Evolutionary conservation across 2,113 vertebrate genomes (phyloP).

Genomic region (Actenoides hombroni): DNA sequence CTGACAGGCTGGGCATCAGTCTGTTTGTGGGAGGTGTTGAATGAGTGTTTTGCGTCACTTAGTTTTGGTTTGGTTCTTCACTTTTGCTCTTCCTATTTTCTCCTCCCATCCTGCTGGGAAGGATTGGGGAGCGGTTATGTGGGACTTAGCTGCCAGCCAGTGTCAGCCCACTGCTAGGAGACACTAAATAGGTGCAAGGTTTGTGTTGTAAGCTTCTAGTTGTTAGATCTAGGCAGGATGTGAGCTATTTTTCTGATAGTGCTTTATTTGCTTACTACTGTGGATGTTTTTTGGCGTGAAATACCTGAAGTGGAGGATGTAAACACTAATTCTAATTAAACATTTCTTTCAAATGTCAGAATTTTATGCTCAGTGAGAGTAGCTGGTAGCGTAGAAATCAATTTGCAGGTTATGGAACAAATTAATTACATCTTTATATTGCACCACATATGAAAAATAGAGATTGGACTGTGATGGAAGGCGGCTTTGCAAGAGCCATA

Average conservation of each 20-base stretch:
- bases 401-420: not conserved
- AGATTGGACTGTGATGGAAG: not conserved
- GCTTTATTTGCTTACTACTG: not conserved
- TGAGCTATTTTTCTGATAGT: not conserved
- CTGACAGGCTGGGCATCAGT: not conserved
- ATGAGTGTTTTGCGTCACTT: not conserved
- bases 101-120: accelerated
- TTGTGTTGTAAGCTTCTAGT: not conserved
- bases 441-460: not conserved
- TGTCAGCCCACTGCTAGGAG: not conserved
- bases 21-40: not conserved
- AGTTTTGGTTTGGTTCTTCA: not conserved
- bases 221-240: not conserved
- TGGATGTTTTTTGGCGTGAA: not conserved
- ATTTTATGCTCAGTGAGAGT: not conserved
- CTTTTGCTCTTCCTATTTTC: not conserved
- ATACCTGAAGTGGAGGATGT: not conserved
- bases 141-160: not conserved
- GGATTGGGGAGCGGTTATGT: not conserved
- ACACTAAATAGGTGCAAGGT: not conserved
- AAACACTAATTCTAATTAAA: not conserved
- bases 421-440: not conserved
- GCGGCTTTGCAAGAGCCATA: not conserved
- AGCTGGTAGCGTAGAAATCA: not conserved
- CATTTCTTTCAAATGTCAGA: not conserved